Base-by-base conservation (phyloP, 2,888 invertebrate genomes). In the Ischnus inquisitorius region DNA sequence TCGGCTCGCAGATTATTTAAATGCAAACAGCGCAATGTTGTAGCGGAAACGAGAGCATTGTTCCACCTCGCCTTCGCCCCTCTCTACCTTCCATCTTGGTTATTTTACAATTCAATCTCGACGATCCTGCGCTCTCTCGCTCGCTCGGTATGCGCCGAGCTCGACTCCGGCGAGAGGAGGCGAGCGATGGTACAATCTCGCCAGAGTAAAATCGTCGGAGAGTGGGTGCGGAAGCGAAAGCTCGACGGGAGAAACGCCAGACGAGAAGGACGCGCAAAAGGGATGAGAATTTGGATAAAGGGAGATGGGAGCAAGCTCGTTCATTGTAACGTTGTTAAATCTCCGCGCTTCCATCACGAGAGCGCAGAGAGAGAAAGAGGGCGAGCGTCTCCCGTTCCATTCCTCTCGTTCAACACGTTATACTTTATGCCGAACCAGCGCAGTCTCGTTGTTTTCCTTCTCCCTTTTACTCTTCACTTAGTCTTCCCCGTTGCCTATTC, bases 21-120 rank as follows among this genome's bases (percentile, higher is more conserved):
- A 93, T 93, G 93, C 92, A 93, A 93, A 93, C 92, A 92, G 80
- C 77, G 84, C 90, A 91, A 91, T 91, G 92, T 92, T 92, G 92
- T 92, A 92, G 88, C 90, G 88, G 87, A 85, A 90, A 84, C 72
- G 82, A 82, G 88, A 87, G 88, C 89, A 91, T 91, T 92, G 91
- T 92, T 91, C 90, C 88, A 88, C 90, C 89, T 88, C 89, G 88
- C 88, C 22, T 46, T 51, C 51, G 16, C 64, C 34, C 82, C 78
- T 64, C 82, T 89, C 88, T 88, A 89, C 64, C 74, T 54, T 67
- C 72, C 82, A 75, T 87, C 86, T 84, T 85, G 90, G 92, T 92
- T 93, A 92, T 92, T 92, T 93, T 92, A 92, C 92, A 92, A 93
- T 92, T 92, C 92, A 92, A 93, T 93, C 92, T 90, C 89, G 89